Evolutionary conservation across 2,888 invertebrate genomes (phyloP), one percentile per base, ranked within the genome.

Genomic region (Craniophora ligustri): DNA sequence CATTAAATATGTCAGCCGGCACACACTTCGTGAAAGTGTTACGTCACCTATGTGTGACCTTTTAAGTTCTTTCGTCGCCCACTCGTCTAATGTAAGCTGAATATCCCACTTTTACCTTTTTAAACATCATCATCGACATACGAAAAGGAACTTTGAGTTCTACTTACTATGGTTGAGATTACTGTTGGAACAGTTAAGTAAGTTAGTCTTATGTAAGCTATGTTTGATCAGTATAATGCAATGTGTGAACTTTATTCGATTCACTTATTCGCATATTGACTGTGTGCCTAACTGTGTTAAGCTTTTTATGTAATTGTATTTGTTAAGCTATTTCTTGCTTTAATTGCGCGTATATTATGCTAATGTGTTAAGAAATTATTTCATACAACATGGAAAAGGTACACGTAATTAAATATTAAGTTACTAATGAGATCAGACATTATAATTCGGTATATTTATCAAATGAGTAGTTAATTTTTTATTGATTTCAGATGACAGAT

Each of bases 1-100:
- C 58, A 38, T 45, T 46, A 44, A 59, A 73, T 59, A 50, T 60
- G 71, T 60, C 67, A 63, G 59, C 54, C 28, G 53, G 61, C 72
- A 76, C 49, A 65, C 65, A 48, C 54, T 56, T 49, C 67, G 80
- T 76, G 85, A 87, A 85, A 85, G 83, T 80, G 78, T 86, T 85
- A 82, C 78, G 77, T 86, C 80, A 81, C 66, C 74, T 73, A n/a
- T n/a, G 67, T 67, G 59, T 81, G 83, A 86, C 86, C 85, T 87
- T 87, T 86, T 68, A 69, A 56, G 61, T 44, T 67, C 61, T 72
- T 74, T 72, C 72, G 75, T 84, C 85, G 79, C 86, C 83, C 78
- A 86, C 85, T 72, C 75, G 71, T 80, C 77, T 75, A 65, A 72
- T 60, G 39, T 62, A 41, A 44, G 35, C 67, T 66, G 50, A 70